A percentile compares a stretch with the other conserved stretches of the same genome.
phyloP scores from a whole-genome alignment of 2,888 invertebrate genomes.

The Myopa tessellatipennis region DNA sequence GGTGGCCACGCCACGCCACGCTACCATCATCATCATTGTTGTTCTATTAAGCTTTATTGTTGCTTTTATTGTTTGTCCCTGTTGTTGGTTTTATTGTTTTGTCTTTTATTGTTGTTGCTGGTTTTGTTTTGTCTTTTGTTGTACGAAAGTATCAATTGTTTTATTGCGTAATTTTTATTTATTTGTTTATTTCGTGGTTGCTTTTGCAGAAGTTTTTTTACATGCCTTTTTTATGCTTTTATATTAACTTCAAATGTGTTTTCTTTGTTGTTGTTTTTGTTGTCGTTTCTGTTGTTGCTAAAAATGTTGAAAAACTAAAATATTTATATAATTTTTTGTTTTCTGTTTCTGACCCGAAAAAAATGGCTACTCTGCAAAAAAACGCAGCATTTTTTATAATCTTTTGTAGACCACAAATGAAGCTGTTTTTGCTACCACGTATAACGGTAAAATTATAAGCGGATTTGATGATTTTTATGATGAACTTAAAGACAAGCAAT shows the following conservation, averaged over 20 bases:
- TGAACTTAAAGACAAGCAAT: not conserved
- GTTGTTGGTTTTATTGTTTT: not conserved
- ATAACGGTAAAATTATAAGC: no score
- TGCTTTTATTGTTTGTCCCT: not conserved
- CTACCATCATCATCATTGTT: not conserved
- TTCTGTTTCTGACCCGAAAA: not conserved
- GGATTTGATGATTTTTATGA: not conserved
- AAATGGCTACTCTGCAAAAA: not conserved
- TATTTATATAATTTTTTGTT: not conserved
- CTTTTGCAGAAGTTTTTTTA: not conserved
- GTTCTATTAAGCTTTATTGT: not conserved
- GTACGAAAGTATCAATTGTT: slow-evolving; percentile 5
- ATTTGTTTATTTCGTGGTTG: not conserved
- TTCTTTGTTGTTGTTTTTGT: not conserved
- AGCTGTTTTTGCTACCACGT: not conserved
- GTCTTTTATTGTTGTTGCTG: not conserved
- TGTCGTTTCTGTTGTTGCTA: not conserved
- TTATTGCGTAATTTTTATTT: slow-evolving; percentile 7
- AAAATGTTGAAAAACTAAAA: not conserved
- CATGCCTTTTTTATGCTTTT: not conserved
- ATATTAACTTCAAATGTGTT: not conserved
- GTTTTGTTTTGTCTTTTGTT: not conserved
- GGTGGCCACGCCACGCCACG: not conserved
- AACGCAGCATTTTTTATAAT: no score
- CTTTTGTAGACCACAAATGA: no score